Evolutionary conservation across 35 echinoderm and acorn worm genomes (phyloP), one percentile per base, ranked within the genome.

Genomic region (Strongylocentrotus purpuratus): DNA sequence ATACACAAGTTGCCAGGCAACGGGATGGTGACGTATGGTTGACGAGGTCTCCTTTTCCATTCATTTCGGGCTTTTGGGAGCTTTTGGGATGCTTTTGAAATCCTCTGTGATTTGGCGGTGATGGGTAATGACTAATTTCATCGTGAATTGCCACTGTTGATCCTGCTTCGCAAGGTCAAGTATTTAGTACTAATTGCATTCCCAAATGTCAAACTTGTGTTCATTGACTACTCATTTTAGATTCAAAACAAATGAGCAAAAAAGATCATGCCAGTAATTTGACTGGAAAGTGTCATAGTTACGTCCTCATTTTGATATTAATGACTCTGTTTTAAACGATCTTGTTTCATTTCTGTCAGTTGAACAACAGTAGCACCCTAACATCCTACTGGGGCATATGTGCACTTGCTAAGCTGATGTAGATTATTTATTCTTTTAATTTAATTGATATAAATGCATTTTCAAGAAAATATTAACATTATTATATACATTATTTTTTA

Each of bases 1-100:
- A 46, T 89, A 89, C 87, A 45, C 87, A 33, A 46, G 87, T 89
- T 89, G 87, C 87, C 20, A 33, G 31, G 87, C 87, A 89, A 89
- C 87, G 17, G 45, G 12, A 33, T 5, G 32, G 87, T 89, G 87
- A 89, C 87, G 87, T 89, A 46, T 89, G 87, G 87, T 17, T 20
- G 9, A 46, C 45, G 20, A 45, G 87, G 87, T 46, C 87, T 78
- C 65, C 65, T n/a, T 78, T 78, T 78, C 65, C 65, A 78, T 78
- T 78, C 65, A 78, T 78, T 78, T 78, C 8, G 20, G 65, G 65
- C 18, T 78, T 78, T 78, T 28, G 65, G 65, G 65, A 8, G 65
- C 65, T 78, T 78, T 78, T 78, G 18, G 65, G 65, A 78, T 78
- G 65, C 22, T 78, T 55, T 78, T 28, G 65, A 78, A 78, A n/a